These are phyloP conservation scores for Pollimyrus isidori DNA, from an alignment of 2,113 vertebrate species.

Conservation along the genomic window DNA sequence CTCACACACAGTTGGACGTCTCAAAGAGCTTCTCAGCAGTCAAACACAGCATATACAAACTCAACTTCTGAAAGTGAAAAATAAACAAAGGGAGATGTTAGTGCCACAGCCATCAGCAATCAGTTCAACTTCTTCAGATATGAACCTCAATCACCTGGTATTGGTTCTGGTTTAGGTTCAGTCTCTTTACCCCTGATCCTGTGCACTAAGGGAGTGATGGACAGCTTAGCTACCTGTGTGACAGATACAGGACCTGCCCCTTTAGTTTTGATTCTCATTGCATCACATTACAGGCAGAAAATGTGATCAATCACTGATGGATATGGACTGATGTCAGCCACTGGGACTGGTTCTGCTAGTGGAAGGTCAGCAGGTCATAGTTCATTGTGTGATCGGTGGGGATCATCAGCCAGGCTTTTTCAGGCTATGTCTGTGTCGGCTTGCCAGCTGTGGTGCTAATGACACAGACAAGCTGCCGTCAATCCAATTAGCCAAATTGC, in stretches of 20 bases:
- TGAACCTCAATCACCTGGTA: background rate
- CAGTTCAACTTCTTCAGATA: background rate
- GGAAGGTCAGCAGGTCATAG: background rate
- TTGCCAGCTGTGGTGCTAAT: background rate
- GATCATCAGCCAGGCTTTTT: background rate
- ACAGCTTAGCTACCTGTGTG: background rate
- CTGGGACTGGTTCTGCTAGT: background rate
- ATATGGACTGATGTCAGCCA: background rate
- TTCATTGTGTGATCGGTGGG: background rate
- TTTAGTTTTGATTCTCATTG: background rate
- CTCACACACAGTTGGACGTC: background rate
- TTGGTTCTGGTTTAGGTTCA: background rate
- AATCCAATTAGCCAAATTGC: background rate
- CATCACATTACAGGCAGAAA: background rate
- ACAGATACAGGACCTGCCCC: background rate
- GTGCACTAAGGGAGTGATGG: background rate
- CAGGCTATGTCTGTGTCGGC: background rate
- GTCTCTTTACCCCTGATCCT: background rate
- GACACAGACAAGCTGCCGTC: background rate
- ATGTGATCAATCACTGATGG: background rate
- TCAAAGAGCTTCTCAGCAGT: background rate
- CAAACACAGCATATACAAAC: background rate
- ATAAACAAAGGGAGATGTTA: background rate
- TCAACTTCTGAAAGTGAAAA: background rate
- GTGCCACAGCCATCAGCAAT: background rate